Evolutionary conservation across 2,113 vertebrate genomes (phyloP).

Genomic region (Thunnus thynnus): DNA sequence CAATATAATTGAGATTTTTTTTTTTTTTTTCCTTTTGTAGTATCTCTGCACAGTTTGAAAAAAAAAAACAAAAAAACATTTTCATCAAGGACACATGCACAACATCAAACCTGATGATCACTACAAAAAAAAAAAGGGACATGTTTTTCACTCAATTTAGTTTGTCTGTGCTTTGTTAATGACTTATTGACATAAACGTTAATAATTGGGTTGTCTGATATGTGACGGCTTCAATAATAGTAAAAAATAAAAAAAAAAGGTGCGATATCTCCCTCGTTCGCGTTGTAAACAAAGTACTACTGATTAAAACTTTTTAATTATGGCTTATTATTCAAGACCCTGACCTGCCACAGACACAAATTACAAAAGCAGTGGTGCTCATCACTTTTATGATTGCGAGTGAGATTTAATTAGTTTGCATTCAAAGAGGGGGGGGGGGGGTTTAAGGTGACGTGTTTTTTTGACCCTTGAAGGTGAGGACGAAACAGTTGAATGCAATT

Average conservation of each 20-base stretch:
- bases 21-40: conserved; percentile 7
- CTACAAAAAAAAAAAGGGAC: not conserved
- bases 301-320: conserved; percentile 50
- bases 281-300: conserved; percentile 48
- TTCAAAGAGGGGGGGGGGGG: not conserved
- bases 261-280: conserved; percentile 31
- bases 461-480: conserved; percentile 1
- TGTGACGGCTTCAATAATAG: conserved; percentile 2
- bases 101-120: conserved; percentile 2
- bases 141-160: not conserved
- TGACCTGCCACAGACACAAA: conserved; percentile 43
- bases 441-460: conserved; percentile 25
- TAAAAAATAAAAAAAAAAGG: not conserved
- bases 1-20: conserved; percentile 8
- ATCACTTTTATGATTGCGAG: conserved; percentile 59
- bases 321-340: conserved; percentile 51
- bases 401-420: conserved; percentile 69
- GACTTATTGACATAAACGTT: not conserved
- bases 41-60: conserved; percentile 20
- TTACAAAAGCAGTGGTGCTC: conserved; percentile 53
- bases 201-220: too few relatives aligned
- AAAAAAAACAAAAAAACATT: not conserved
- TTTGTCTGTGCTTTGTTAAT: not conserved
- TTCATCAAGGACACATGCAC: conserved; percentile 13
- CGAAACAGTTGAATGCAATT: conserved; percentile 38